Evolutionary conservation across 2,797 vertebrate species (phyloP), one percentile per base, ranked within the genome.

Genomic region (Euphonia xanthogaster): DNA sequence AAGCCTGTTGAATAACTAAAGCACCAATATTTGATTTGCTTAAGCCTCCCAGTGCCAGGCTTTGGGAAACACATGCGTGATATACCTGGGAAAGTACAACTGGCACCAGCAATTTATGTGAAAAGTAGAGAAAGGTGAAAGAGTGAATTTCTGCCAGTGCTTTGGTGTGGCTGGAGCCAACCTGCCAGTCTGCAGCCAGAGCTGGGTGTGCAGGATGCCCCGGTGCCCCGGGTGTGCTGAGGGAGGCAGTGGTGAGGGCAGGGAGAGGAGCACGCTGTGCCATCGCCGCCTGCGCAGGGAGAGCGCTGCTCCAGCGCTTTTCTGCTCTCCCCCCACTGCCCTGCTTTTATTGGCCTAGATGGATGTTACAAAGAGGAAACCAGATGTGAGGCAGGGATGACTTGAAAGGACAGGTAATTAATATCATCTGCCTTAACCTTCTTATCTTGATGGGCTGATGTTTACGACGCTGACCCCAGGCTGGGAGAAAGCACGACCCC

Each of bases 341-440:
- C 95, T 96, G 89, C 96, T 97, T 98, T 98, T 97, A 97, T 97
- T 98, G 98, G 96, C 96, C 97, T 97, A 83, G 96, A 94, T 97
- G 92, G 96, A 97, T 93, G 96, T 95, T 91, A 89, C 93, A 96
- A 90, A 96, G 97, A 97, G 83, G 96, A 97, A 98, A 97, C 96
- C 98, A 98, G 98, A 98, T 98, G 98, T 98, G 98, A 98, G 96
- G 90, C 94, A 62, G 61, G 96, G 97, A 95, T 96, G 97, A 97
- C 98, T 96, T 98, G 98, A 98, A 98, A 98, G 97, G 89, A 96
- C 93, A 97, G 98, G 98, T 98, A 98, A 98, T 98, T 98, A 97
- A 97, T 97, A 98, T 97, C 96, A 96, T 98, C 98, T 98, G 98
- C 95, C 86, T 94, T 90, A 70, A 93, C 96, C 91, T 97, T 98